Evolutionary conservation across 2,113 vertebrate genomes (phyloP).

Genomic region (Campylorhamphus procurvoides): DNA sequence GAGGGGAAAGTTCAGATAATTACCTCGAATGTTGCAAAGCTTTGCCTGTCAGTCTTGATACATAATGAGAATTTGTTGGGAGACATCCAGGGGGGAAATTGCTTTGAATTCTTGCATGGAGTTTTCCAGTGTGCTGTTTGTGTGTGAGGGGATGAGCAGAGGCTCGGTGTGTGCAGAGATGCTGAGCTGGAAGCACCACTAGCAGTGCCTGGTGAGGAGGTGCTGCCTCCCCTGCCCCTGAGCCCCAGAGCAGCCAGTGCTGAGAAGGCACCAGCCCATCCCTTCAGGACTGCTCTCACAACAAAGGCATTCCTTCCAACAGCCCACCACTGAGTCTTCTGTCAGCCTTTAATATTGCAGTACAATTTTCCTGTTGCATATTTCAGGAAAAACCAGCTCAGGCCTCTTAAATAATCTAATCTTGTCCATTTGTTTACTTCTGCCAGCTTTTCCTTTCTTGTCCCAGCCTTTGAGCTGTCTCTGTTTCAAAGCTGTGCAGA

Average conservation of each 20-base stretch:
- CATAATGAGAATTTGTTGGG: slow-evolving; percentile 13
- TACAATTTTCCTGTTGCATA: background rate
- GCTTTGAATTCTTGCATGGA: background rate
- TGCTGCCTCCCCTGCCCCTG: background rate
- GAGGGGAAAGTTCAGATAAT: slow-evolving; percentile 36
- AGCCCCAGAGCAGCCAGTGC: fast-evolving
- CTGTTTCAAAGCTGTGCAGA: background rate
- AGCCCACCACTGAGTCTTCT: background rate
- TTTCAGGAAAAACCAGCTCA: background rate
- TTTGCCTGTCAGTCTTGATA: slow-evolving; percentile 22
- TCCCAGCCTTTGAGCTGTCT: background rate
- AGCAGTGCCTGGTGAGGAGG: background rate
- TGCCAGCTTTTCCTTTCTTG: background rate
- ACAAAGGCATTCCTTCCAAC: background rate
- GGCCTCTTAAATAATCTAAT: background rate
- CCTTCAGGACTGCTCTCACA: background rate
- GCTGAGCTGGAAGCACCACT: background rate
- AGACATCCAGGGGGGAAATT: background rate
- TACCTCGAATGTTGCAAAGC: background rate
- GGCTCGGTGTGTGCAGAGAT: fast-evolving
- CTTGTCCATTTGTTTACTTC: background rate
- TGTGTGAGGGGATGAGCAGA: background rate
- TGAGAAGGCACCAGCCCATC: background rate
- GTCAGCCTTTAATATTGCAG: background rate
- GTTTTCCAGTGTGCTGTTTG: background rate